Conservation (phyloP, 2,888 invertebrate species). For the Archaeoteleia sp. region DNA sequence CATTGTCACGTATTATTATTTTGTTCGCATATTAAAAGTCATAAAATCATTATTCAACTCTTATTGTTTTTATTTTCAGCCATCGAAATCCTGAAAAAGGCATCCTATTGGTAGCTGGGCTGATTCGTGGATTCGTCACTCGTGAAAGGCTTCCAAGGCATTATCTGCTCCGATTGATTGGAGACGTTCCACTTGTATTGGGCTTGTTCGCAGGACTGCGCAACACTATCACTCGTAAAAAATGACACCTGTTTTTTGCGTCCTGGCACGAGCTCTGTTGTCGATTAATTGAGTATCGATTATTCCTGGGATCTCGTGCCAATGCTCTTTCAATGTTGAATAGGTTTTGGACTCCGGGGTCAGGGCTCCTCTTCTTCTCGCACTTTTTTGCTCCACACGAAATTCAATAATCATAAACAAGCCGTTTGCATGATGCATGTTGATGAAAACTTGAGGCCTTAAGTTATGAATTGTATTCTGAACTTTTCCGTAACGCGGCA, state of each 20-base stretch:
- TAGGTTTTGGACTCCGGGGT: background rate
- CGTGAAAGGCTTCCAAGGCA: conserved; percentile 39
- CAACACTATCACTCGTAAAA: conserved; percentile 23
- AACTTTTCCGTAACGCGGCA: too few relatives aligned
- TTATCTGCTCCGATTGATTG: conserved; percentile 46
- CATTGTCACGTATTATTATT: too few relatives aligned
- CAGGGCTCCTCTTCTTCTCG: too few relatives aligned
- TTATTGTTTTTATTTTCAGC: conserved; percentile 14
- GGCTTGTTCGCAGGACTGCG: conserved; percentile 38
- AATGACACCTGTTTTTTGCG: conserved; percentile 32
- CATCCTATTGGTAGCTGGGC: conserved; percentile 26
- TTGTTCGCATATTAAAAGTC: too few relatives aligned
- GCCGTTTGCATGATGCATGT: background rate
- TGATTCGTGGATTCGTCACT: conserved; percentile 34
- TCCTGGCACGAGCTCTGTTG: conserved; percentile 10
- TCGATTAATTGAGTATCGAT: conserved; percentile 39
- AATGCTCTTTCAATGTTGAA: conserved; percentile 11
- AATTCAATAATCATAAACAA: too few relatives aligned
- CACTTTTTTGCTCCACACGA: too few relatives aligned
- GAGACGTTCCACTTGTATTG: conserved; percentile 45
- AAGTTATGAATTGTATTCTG: too few relatives aligned
- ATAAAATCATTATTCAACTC: too few relatives aligned
- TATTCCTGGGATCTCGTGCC: conserved; percentile 21
- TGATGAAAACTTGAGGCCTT: too few relatives aligned
- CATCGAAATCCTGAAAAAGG: conserved; percentile 36